A percentile compares a stretch with the other conserved stretches of the same genome.
Evolutionary conservation across 2,113 vertebrate species (phyloP).

Genomic region (Nothocercus nigrocapillus): DNA sequence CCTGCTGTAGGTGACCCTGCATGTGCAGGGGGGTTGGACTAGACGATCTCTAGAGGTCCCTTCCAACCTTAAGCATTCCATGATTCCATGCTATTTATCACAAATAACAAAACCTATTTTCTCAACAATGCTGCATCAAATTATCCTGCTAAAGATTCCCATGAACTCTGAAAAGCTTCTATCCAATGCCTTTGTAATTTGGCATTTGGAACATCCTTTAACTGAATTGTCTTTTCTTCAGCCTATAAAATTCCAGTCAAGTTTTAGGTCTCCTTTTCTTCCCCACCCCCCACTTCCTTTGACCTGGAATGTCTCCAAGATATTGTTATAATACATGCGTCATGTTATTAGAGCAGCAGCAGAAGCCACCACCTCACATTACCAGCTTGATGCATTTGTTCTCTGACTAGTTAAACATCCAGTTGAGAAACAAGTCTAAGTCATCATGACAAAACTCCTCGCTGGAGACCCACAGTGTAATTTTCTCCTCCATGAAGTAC

Average conservation of each 20-base stretch:
- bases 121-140: neutral
- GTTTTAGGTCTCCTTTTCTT: neutral
- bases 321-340: neutral
- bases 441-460: neutral
- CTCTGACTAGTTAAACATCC: neutral
- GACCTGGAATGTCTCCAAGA: neutral
- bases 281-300: neutral
- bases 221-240: neutral
- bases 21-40: too few species aligned
- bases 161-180: neutral
- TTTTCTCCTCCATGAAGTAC: neutral
- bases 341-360: neutral
- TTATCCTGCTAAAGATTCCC: neutral
- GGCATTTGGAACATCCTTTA: neutral
- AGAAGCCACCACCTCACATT: neutral
- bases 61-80: too few species aligned
- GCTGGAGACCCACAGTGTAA: neutral
- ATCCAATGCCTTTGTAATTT: accelerated
- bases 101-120: neutral
- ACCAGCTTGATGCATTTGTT: neutral
- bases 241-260: neutral
- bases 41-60: too few species aligned
- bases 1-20: too few species aligned
- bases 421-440: neutral
- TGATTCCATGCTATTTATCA: neutral